Base-by-base conservation (phyloP, 2,113 vertebrate genomes). In the Trematomus loennbergii region DNA sequence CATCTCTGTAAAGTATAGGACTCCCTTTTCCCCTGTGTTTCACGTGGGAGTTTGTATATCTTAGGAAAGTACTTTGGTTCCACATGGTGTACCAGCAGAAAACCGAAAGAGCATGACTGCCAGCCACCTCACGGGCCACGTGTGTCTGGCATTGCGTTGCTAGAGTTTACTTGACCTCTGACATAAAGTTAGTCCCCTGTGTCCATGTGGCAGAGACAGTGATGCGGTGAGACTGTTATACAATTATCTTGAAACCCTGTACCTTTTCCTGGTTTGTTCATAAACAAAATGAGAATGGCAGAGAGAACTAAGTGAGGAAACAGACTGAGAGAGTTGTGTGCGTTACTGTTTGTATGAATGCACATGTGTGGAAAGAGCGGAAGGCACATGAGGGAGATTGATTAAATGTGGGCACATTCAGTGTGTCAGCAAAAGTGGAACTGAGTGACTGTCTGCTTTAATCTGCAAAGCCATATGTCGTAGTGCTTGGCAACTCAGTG, bases 151-250 rank as follows among this genome's bases (percentile, higher is more conserved):
- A 53, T 72, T 61, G 70, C 54, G 1, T 63, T 55, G 78, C 80
- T 63, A 48, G 57, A 78, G 88, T 90, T 89, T 87, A 78, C 85
- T 53, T 79, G 90, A 92, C 89, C 92, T 78, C 61, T 90, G 87
- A 88, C 88, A 65, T 58, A 13, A 69, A 58, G 81, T 50, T 48
- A 55, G 79, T 65, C 84, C 65, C 83, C 66, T 36, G 82, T 78
- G 85, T 88, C 71, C 80, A 46, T 76, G 57, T 64, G 74, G 76
- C 70, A 87, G 75, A 88, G 76, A 49, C 61, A 72, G 52, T 69
- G 66, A 68, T 3, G 48, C 40, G 73, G 63, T 43, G 62, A 79
- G 81, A 82, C 57, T 22, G 57, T 89, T 83, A 83, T 58, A 70
- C 70, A 86, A 89, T 74, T 62, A 45, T 18, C 59, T 36, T 12